Conservation (phyloP, 1,140 invertebrate species). For the Thaumetopoea pityocampa region DNA sequence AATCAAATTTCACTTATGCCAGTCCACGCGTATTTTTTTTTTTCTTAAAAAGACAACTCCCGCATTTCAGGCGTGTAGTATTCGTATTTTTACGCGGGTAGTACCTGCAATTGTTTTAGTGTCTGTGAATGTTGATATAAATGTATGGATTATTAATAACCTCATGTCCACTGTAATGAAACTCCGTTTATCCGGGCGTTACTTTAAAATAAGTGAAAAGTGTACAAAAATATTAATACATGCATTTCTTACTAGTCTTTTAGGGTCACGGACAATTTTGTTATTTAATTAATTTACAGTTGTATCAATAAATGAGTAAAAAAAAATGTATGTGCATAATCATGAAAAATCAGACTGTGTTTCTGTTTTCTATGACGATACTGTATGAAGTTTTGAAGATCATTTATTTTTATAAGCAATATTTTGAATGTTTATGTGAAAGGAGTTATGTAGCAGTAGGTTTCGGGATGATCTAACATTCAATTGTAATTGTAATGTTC, state of each 20-base stretch:
- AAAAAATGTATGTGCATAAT: slow-evolving; percentile 23
- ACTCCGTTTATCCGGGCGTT: slow-evolving; percentile 68
- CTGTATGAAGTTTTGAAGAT: slow-evolving; percentile 44
- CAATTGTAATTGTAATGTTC: slow-evolving; percentile 25
- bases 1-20: too few species aligned
- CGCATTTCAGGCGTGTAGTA: slow-evolving; percentile 1
- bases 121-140: slow-evolving; percentile 19
- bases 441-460: slow-evolving; percentile 35
- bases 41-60: too few species aligned
- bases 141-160: slow-evolving; percentile 7
- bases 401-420: slow-evolving; percentile 69
- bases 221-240: slow-evolving; percentile 69
- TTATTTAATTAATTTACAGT: slow-evolving; percentile 18
- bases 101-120: slow-evolving; percentile 15
- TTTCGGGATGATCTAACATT: slow-evolving; percentile 18
- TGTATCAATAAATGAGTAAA: slow-evolving; percentile 3
- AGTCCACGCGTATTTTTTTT: too few species aligned
- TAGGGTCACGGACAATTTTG: slow-evolving; percentile 57
- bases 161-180: slow-evolving; percentile 68
- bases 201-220: slow-evolving; percentile 66
- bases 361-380: slow-evolving; percentile 35
- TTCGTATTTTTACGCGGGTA: slow-evolving; percentile 5
- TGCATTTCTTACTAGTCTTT: slow-evolving; percentile 73
- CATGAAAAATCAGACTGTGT: slow-evolving; percentile 41
- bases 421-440: slow-evolving; percentile 60